Evolutionary conservation across 2,888 invertebrate species (phyloP), one percentile per base, ranked within the genome.

Genomic region (Drosophila meridionalis): DNA sequence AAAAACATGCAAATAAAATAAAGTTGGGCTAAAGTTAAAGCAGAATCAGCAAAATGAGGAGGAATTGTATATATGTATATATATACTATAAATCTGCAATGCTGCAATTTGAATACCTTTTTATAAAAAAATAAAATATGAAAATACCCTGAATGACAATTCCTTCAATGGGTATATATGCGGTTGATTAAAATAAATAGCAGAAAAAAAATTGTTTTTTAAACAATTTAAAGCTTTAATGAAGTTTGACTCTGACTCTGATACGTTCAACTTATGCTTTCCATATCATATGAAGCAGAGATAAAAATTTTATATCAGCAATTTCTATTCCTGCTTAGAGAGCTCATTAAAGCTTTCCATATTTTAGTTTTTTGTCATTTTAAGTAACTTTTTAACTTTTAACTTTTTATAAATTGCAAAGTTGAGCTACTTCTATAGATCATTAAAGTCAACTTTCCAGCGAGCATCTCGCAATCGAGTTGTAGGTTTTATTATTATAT

Each of bases 91-190:
- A 56, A 30, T 42, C 60, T 88, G 88, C 83, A 83, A 69, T 82
- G 82, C 76, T 82, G 88, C 78, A 80, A 72, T 73, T 83, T 78
- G 72, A 80, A 82, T 82, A 78, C 66, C 67, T 73, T 80, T 69
- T 76, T 55, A 67, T 71, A 74, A 56, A 40, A 40, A 40, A 40
- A 34, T 34, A 34, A 9, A 0, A 2, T 34, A 34, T 9, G 7
- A 9, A 42, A 47, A 65, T 71, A 64, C 69, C 30, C 58, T 59
- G 11, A n/a, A 9, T 14, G 28, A 0, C 26, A 26, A 12, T 2
- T 32, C 4, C 2, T 14, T 42, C 14, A 34, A 26, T 45, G 55
- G 42, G 38, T 14, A 34, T 43, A 50, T 26, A 14, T 26, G 2
- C 0, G 40, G 14, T 11, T 14, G 6, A 1, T 14, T n/a, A 40